A percentile compares a stretch with the other conserved stretches of the same genome.
Evolutionary conservation across 2,113 vertebrate species (phyloP).

Genomic region (Alexandromys fortis): DNA sequence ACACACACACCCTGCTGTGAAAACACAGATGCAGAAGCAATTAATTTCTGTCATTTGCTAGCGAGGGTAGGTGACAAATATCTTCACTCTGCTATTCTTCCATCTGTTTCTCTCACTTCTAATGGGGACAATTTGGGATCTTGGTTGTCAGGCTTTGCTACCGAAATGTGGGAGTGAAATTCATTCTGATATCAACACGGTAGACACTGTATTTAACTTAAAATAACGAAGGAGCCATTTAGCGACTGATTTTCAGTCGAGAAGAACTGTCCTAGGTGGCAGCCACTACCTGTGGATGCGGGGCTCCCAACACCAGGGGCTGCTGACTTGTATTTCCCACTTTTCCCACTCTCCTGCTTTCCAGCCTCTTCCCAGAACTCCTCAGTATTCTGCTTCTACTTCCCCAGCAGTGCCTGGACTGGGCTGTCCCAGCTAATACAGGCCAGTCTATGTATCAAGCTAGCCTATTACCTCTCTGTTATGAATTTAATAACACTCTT

Average conservation of each 20-base stretch:
- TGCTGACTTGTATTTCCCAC: not conserved
- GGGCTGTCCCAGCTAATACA: not conserved
- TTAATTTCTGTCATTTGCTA: constrained; percentile 76
- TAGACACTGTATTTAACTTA: constrained; percentile 60
- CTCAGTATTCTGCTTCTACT: not conserved
- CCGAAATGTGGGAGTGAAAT: constrained; percentile 68
- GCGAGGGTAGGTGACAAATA: constrained; percentile 71
- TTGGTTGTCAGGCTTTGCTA: constrained; percentile 68
- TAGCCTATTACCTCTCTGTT: not conserved
- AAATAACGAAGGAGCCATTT: constrained; percentile 2
- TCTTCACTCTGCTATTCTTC: constrained; percentile 67
- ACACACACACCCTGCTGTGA: constrained; percentile 54
- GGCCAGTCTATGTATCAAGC: not conserved
- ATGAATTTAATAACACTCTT: not conserved
- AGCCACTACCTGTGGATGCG: not conserved
- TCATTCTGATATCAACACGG: constrained; percentile 68
- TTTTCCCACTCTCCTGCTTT: not conserved
- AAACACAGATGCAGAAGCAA: constrained; percentile 71
- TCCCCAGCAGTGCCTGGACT: not conserved
- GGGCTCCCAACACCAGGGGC: not conserved
- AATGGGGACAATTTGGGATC: constrained; percentile 73
- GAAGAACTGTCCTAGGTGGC: not conserved
- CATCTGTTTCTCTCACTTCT: constrained; percentile 78
- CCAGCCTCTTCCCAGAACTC: not conserved
- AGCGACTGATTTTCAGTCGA: not conserved